Evolutionary conservation across 2,888 invertebrate genomes (phyloP).

Genomic region (Caenorhabditis sinica): DNA sequence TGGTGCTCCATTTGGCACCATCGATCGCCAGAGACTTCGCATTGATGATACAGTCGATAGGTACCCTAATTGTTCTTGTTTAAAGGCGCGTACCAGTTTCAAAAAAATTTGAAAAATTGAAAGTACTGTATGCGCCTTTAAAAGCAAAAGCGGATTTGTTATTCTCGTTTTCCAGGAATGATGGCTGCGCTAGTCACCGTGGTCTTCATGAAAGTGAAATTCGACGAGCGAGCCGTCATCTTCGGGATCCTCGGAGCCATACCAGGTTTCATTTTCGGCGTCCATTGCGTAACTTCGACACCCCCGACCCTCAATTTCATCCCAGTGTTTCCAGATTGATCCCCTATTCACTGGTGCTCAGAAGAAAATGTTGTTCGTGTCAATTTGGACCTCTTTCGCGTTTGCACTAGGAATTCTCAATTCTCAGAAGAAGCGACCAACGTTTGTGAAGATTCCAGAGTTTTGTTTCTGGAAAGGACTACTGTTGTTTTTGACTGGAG

Average conservation of each 20-base stretch:
- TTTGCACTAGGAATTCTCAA: conserved; percentile 83
- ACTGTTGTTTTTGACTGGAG: conserved; percentile 79
- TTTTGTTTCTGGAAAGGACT: conserved; percentile 77
- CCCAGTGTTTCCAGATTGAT: conserved; percentile 65
- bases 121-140: no score
- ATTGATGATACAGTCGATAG: conserved; percentile 75
- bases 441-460: conserved; percentile 72
- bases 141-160: no score
- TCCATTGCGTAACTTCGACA: conserved; percentile 68
- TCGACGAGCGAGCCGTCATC: conserved; percentile 78
- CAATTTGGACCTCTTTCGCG: conserved; percentile 84
- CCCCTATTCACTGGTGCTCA: conserved; percentile 75
- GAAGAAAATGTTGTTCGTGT: conserved; percentile 84
- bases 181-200: conserved; percentile 80
- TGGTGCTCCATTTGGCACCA: conserved; percentile 74
- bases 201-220: conserved; percentile 79
- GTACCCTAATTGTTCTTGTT: conserved; percentile 48
- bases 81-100: no score
- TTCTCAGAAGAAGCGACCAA: conserved; percentile 76
- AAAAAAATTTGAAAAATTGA: no score
- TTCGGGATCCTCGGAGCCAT: conserved; percentile 79
- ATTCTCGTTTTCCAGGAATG: conserved; percentile 77
- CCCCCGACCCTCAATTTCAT: not conserved
- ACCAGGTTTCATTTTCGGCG: conserved; percentile 81
- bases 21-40: conserved; percentile 77